phyloP scores from a whole-genome alignment of 1,140 invertebrate genomes.

The Cataglyphis hispanica region DNA sequence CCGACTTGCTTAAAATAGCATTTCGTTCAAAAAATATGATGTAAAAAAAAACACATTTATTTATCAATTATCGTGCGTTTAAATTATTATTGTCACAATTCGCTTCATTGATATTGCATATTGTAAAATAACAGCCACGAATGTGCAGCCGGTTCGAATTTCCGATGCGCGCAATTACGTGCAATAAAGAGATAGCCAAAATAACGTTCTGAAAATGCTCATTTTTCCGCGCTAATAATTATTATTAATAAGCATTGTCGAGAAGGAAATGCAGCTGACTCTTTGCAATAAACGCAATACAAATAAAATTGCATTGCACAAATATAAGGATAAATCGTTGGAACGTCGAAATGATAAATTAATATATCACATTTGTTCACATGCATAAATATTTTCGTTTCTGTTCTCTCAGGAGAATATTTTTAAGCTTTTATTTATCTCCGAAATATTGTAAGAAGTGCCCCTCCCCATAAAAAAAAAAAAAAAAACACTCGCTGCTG shows the following conservation, averaged over 20 bases:
- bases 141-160: constrained; percentile 40
- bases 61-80: constrained; percentile 2
- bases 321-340: constrained; percentile 40
- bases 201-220: constrained; percentile 60
- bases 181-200: constrained; percentile 49
- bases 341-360: constrained; percentile 37
- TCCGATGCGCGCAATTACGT: constrained; percentile 56
- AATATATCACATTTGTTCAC: constrained; percentile 5
- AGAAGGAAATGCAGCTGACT: constrained; percentile 38
- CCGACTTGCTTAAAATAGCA: background rate
- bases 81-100: constrained; percentile 63
- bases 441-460: constrained; percentile 39
- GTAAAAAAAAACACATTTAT: background rate
- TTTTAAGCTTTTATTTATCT: constrained; percentile 5
- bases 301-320: constrained; percentile 3
- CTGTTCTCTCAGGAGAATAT: background rate
- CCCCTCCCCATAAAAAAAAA: no score
- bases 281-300: constrained; percentile 29
- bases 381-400: constrained; percentile 45
- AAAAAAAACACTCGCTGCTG: constrained; percentile 34
- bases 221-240: constrained; percentile 61
- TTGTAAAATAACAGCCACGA: constrained; percentile 61
- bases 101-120: constrained; percentile 53
- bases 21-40: background rate
- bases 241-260: constrained; percentile 72